Evolutionary conservation across 2,888 invertebrate genomes (phyloP).

Genomic region (Lumbricus terrestris): DNA sequence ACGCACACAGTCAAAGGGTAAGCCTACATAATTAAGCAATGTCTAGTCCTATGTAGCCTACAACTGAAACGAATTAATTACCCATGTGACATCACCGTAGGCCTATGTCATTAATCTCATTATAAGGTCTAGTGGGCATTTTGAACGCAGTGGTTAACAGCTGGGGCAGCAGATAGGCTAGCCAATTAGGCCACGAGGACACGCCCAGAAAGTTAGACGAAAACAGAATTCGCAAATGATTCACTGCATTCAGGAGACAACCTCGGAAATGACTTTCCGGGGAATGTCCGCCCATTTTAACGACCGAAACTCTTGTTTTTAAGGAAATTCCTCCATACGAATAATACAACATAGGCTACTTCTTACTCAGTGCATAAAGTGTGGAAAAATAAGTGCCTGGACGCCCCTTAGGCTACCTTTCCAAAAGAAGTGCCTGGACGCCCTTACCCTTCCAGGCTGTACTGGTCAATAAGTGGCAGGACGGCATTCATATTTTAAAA

Average conservation of each 20-base stretch:
- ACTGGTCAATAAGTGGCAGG: no score
- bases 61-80: not conserved
- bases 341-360: not conserved
- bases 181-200: not conserved
- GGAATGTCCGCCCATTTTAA: not conserved
- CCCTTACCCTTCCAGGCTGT: no score
- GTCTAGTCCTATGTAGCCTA: no score
- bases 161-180: not conserved
- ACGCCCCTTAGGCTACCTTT: no score
- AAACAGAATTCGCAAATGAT: not conserved
- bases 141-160: no score
- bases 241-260: not conserved
- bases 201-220: slow-evolving; percentile 3
- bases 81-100: not conserved
- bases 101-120: no score
- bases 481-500: no score
- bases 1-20: not conserved
- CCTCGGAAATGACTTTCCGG: not conserved
- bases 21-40: no score
- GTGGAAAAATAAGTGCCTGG: no score
- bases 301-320: not conserved
- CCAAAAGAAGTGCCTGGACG: no score
- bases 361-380: no score
- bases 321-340: not conserved
- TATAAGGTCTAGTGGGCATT: no score